Evolutionary conservation across 30 jellyfish, hydroid and myxozoan genomes (phyloP), one percentile per base, ranked within the genome.

Genomic region (Catostylus mosaicus): DNA sequence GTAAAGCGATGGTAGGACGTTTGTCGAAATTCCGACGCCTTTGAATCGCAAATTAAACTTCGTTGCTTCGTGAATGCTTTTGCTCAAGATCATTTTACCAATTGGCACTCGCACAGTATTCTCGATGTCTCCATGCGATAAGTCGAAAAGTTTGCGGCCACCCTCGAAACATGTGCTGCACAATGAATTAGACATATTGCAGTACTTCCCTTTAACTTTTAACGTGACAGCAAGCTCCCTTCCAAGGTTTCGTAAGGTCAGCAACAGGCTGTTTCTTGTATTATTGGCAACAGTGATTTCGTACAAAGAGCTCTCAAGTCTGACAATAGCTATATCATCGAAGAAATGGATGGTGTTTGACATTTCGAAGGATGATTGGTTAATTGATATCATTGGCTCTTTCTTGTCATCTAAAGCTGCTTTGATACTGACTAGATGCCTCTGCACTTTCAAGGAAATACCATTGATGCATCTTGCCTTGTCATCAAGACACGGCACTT

Each of bases 1-100:
- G 54, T 14, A 73, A 48, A 73, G 59, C 0, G 75, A 31, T 29
- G 95, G 83, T 30, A 84, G 62, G 2, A 84, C 73, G 47, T 84
- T 84, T 45, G 95, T 84, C 56, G 95, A 73, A 8, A 84, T 78
- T 0, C 95, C 95, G 3, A 76, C 76, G 27, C 87, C 87, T 63
- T 46, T 46, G 56, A 84, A 63, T 2, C 63, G 30, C 59, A 84
- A 34, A 20, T 32, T 47, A 38, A 66, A 84, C 51, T 73, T 84
- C 56, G 95, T 35, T 20, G 84, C 31, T 33, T 63, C 95, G 54
- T 47, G 38, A 31, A 34, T 62, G 43, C 80, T 73, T 38, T 26
- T 50, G 31, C 75, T 67, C 31, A 84, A 72, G 0, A 60, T 16
- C 29, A 84, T 20, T 6, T 73, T 36, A 6, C 59, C 71, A 16